phyloP scores from a whole-genome alignment of 2,888 invertebrate genomes.

The Thera britannica region DNA sequence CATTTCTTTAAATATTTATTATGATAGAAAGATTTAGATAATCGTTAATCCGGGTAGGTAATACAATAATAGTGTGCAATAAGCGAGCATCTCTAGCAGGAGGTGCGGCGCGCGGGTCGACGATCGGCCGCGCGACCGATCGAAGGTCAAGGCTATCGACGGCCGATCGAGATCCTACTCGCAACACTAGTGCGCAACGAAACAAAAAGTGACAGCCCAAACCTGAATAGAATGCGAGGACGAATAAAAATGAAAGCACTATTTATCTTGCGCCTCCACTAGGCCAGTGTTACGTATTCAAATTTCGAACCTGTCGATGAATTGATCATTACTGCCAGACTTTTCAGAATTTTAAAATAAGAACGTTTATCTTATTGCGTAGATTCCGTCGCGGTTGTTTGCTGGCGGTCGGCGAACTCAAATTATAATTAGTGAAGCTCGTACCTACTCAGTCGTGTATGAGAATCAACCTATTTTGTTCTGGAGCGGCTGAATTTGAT shows the following conservation, averaged over 20 bases:
- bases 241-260: conserved; percentile 83
- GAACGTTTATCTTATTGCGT: conserved; percentile 7
- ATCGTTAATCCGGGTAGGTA: conserved; percentile 37
- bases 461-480: conserved; percentile 53
- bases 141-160: conserved; percentile 80
- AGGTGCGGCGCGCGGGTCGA: conserved; percentile 68
- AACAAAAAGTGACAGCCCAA: conserved; percentile 84
- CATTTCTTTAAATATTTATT: conserved; percentile 16
- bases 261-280: conserved; percentile 54
- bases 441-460: conserved; percentile 32
- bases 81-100: conserved; percentile 54
- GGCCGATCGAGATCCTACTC: conserved; percentile 67
- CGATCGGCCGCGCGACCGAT: conserved; percentile 78
- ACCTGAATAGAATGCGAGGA: conserved; percentile 82
- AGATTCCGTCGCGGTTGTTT: conserved; percentile 58
- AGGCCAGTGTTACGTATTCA: conserved; percentile 46
- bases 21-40: conserved; percentile 32
- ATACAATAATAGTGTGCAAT: conserved; percentile 43
- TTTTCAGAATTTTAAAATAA: conserved; percentile 15
- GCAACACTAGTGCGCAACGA: conserved; percentile 62
- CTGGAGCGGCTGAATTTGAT: conserved; percentile 44
- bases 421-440: conserved; percentile 52
- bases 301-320: conserved; percentile 38
- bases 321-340: conserved; percentile 37
- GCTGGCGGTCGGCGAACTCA: conserved; percentile 61